phyloP scores from a whole-genome alignment of 1,140 invertebrate genomes.

The Hypothenemus hampei region DNA sequence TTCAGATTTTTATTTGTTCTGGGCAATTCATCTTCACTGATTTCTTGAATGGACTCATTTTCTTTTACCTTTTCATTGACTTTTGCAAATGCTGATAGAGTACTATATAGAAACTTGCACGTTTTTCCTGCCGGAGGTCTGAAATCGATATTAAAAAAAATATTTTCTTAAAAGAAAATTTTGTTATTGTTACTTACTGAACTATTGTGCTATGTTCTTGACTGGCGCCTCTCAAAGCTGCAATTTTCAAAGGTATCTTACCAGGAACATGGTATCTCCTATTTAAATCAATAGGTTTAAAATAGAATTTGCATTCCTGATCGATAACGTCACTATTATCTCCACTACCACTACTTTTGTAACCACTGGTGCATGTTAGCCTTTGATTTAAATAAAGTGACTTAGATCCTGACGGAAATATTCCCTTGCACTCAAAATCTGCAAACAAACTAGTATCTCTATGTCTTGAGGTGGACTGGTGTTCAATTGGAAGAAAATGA shows the following conservation, averaged over 20 bases:
- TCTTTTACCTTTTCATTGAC: not conserved
- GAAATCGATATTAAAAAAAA: not conserved
- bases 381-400: not conserved
- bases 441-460: constrained; percentile 7
- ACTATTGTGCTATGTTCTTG: constrained; percentile 16
- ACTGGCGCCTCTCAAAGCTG: constrained; percentile 22
- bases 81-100: not conserved
- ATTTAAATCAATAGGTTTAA: constrained; percentile 36
- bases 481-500: constrained; percentile 28
- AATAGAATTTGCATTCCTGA: constrained; percentile 34
- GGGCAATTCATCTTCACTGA: no score
- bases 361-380: constrained; percentile 1
- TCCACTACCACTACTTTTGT: not conserved
- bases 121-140: not conserved
- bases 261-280: constrained; percentile 27
- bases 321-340: constrained; percentile 36
- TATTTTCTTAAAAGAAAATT: not conserved
- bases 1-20: no score
- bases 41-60: not conserved
- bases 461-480: not conserved
- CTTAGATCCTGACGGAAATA: not conserved
- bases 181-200: constrained; percentile 15
- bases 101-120: not conserved
- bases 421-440: no score
- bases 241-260: constrained; percentile 31